Percentiles rank a stretch among this genome's conserved stretches.
These are phyloP conservation scores for Holothuria scabra DNA, from an alignment of 53 echinoderm and acorn worm genomes.

Conservation along the genomic window DNA sequence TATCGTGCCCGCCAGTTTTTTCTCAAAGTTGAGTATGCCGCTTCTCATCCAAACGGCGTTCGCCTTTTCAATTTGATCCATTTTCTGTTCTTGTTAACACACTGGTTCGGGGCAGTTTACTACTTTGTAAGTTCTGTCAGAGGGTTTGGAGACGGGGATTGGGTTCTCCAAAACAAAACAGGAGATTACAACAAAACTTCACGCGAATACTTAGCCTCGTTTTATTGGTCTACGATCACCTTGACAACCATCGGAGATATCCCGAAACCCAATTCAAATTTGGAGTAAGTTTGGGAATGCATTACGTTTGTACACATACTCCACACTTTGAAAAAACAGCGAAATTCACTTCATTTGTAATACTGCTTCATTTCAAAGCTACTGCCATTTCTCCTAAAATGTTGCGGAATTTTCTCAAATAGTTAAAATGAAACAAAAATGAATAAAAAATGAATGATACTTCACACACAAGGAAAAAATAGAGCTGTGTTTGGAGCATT, in stretches of 20 bases:
- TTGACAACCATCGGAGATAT: conserved; percentile 92
- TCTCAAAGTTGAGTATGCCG: conserved; percentile 66
- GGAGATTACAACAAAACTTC: conserved; percentile 59
- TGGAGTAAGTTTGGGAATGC: conserved; percentile 68
- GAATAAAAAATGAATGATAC: too few species aligned
- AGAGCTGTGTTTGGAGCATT: too few species aligned
- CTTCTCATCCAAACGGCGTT: conserved; percentile 73
- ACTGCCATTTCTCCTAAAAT: too few species aligned
- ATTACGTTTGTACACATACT: too few species aligned
- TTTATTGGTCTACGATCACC: conserved; percentile 95
- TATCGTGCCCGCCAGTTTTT: conserved; percentile 67
- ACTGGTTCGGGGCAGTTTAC: conserved; percentile 85
- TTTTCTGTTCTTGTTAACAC: conserved; percentile 75
- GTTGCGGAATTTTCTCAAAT: too few species aligned
- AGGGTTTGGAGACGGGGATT: conserved; percentile 69
- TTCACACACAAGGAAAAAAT: too few species aligned
- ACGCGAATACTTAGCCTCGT: conserved; percentile 78
- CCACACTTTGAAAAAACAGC: too few species aligned
- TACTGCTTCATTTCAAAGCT: too few species aligned
- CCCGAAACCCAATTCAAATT: conserved; percentile 68
- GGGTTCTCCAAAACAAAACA: conserved; percentile 61
- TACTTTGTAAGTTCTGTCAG: conserved; percentile 60
- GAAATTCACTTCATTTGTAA: too few species aligned
- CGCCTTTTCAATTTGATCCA: conserved; percentile 78
- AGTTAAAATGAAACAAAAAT: too few species aligned